Percentiles rank a stretch among this genome's conserved stretches.
Conservation (phyloP, 2,113 vertebrate species). For the Gasterosteus nipponicus region DNA sequence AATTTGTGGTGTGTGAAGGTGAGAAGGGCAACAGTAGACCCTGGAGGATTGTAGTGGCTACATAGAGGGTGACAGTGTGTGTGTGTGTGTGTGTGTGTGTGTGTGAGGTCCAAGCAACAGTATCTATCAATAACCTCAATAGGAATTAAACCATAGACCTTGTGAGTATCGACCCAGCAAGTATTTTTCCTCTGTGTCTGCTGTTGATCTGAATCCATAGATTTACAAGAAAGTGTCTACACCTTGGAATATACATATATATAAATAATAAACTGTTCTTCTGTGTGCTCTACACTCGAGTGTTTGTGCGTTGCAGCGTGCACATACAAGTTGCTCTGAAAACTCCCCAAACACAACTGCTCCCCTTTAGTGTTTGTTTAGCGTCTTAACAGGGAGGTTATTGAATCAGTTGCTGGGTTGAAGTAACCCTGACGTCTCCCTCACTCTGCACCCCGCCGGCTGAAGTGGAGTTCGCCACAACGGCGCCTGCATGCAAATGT, state of each 20-base stretch:
- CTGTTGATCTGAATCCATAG: constrained; percentile 52
- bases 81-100: not conserved
- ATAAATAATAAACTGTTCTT: not conserved
- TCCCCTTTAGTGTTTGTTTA: constrained; percentile 46
- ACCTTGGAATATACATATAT: constrained; percentile 19
- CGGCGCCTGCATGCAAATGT: constrained; percentile 64
- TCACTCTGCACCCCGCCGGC: constrained; percentile 30
- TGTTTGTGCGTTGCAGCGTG: not conserved
- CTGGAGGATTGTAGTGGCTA: constrained; percentile 1
- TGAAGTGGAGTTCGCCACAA: constrained; percentile 30
- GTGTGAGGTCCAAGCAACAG: not conserved
- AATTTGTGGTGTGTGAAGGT: constrained; percentile 31
- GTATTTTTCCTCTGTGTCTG: constrained; percentile 39
- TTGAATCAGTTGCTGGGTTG: constrained; percentile 60
- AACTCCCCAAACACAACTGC: constrained; percentile 43
- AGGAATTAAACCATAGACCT: constrained; percentile 53
- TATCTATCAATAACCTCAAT: constrained; percentile 37
- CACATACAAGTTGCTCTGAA: constrained; percentile 31
- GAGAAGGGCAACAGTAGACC: constrained; percentile 33
- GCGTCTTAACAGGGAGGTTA: constrained; percentile 40
- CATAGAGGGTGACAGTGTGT: constrained; percentile 7
- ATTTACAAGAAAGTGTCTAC: constrained; percentile 50
- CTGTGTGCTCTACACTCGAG: not conserved
- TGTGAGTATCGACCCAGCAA: constrained; percentile 48
- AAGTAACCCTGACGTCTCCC: constrained; percentile 66